Conservation (phyloP, 1,140 invertebrate species). For the Drosophila mojavensis region DNA sequence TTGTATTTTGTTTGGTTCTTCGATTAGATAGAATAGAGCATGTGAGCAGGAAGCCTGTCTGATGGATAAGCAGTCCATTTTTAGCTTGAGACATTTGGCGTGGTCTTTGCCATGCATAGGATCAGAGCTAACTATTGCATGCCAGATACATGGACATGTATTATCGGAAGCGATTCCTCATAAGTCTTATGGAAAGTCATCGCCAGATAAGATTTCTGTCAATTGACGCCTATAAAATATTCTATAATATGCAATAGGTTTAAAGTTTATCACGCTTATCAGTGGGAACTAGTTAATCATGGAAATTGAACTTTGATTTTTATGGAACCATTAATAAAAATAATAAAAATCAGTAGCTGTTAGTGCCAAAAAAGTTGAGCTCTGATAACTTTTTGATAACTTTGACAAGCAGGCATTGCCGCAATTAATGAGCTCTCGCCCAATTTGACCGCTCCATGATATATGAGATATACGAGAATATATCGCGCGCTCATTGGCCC, state of each 20-base stretch:
- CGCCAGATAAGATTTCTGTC: conserved; percentile 46
- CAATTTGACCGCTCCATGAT: conserved; percentile 52
- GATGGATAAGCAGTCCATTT: conserved; percentile 24
- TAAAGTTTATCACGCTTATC: conserved; percentile 26
- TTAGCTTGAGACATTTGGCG: conserved; percentile 1
- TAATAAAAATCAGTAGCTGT: conserved; percentile 18
- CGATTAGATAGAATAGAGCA: conserved; percentile 68
- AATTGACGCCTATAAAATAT: conserved; percentile 30
- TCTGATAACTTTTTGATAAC: conserved; percentile 45
- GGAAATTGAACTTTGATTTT: conserved; percentile 53
- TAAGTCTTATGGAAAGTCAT: conserved; percentile 19
- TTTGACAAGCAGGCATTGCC: conserved; percentile 59
- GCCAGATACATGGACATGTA: not conserved
- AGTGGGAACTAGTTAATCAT: conserved; percentile 1
- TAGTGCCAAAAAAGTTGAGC: conserved; percentile 21
- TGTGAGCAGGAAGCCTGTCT: conserved; percentile 34
- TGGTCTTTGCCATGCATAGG: not conserved
- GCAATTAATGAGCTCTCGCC: conserved; percentile 62
- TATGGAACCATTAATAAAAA: conserved; percentile 16
- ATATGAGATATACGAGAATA: conserved; percentile 54
- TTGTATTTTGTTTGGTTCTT: not conserved
- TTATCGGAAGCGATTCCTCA: conserved; percentile 27
- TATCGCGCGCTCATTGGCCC: conserved; percentile 62
- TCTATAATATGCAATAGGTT: conserved; percentile 51
- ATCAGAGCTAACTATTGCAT: conserved; percentile 6